Evolutionary conservation across 2,113 vertebrate species (phyloP), one percentile per base, ranked within the genome.

Genomic region (Poicephalus gulielmi): DNA sequence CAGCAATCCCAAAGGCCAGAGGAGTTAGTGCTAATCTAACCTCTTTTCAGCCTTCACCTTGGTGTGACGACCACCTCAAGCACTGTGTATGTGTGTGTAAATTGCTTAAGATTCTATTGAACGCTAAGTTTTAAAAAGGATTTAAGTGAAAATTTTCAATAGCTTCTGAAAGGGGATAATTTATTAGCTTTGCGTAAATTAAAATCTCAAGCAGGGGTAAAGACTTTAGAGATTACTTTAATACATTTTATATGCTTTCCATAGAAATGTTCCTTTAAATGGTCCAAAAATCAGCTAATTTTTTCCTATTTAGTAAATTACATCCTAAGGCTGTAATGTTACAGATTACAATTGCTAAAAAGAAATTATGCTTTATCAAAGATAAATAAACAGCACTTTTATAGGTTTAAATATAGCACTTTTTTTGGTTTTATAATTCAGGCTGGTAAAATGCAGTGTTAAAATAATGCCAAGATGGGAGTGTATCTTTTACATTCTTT

Each of bases 21-120:
- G 96, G 95, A 98, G 98, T 97, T 97, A 91, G 57, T 84, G 92
- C 89, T 98, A 97, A 98, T 98, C 98, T 99, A 98, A 99, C 98
- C 98, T 98, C 94, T 98, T 99, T 99, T 98, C 98, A 98, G 94
- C 81, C 96, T 96, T 97, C 69, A 94, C 97, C 98, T 98, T 98
- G 98, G 98, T 98, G 96, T 74, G 81, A 96, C 98, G 98, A 98
- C 98, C 98, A 97, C 97, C 96, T 97, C 97, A 98, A 98, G 97
- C 92, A 96, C 92, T 87, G 93, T 92, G 92, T 96, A 90, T 78
- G 35, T 92, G 87, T 96, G 66, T 97, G 91, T 95, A 97, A 98
- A 98, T 98, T 97, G 97, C 97, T 97, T 64, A 31, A 90, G 96
- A 97, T 97, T 98, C 98, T 98, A 97, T 97, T 96, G 98, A 96